phyloP scores from a whole-genome alignment of 2,888 invertebrate genomes.

The Aproaerema taeniolella region DNA sequence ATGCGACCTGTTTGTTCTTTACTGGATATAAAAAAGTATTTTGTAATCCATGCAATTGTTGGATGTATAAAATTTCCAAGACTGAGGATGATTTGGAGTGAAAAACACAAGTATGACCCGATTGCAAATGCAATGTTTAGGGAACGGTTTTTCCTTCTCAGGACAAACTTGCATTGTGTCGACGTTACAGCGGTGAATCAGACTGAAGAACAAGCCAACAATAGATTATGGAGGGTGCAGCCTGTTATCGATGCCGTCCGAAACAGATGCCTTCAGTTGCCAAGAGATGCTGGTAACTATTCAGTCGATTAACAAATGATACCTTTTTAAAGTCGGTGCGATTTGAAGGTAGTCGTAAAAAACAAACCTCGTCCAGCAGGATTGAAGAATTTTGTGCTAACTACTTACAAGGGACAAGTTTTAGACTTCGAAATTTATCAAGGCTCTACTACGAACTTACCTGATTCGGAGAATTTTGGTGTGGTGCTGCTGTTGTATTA shows the following conservation, averaged over 20 bases:
- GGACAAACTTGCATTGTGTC: slow-evolving; percentile 10
- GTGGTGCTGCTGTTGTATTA: slow-evolving; percentile 21
- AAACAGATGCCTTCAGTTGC: slow-evolving; percentile 23
- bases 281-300: slow-evolving; percentile 22
- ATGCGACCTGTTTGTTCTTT: too few species aligned
- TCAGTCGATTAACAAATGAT: slow-evolving; percentile 27
- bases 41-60: slow-evolving; percentile 10
- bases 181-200: slow-evolving; percentile 2
- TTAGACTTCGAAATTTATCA: slow-evolving; percentile 28
- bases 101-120: slow-evolving; percentile 12
- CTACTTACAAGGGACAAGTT: slow-evolving; percentile 23
- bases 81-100: slow-evolving; percentile 10
- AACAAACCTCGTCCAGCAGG: slow-evolving; percentile 35
- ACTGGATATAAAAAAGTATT: too few species aligned
- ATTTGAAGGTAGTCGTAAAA: slow-evolving; percentile 25
- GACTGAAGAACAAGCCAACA: slow-evolving; percentile 19
- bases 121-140: slow-evolving; percentile 14
- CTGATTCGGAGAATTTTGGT: slow-evolving; percentile 16
- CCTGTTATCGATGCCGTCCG: slow-evolving; percentile 29
- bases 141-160: slow-evolving; percentile 10
- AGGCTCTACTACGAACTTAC: slow-evolving; percentile 14
- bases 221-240: slow-evolving; percentile 24
- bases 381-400: slow-evolving; percentile 38
- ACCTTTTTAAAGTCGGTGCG: slow-evolving; percentile 24
- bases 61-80: slow-evolving; percentile 13